phyloP scores from a whole-genome alignment of 2,888 invertebrate genomes.

The Polyommatus iphigenia region DNA sequence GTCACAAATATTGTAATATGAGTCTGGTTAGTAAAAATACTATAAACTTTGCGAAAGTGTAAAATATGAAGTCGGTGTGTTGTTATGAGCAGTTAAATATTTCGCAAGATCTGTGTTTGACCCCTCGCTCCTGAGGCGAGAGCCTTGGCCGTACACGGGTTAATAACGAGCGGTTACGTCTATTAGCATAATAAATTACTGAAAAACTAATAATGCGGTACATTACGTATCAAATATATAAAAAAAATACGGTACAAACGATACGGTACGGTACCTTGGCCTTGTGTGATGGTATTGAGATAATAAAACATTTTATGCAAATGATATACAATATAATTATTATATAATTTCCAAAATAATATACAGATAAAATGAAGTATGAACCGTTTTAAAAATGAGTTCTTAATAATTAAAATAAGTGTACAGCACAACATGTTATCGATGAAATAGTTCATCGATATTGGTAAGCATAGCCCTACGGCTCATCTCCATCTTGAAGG shows the following conservation, averaged over 20 bases:
- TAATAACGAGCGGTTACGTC: neutral
- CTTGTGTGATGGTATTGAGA: neutral
- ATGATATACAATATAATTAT: no score
- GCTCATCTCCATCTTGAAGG: constrained; percentile 3
- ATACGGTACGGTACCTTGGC: neutral
- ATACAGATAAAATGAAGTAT: no score
- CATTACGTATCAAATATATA: neutral
- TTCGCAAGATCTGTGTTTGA: constrained; percentile 12
- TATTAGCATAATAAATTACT: neutral
- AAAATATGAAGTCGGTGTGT: neutral
- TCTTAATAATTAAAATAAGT: no score
- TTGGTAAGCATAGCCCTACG: neutral
- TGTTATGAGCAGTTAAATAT: neutral
- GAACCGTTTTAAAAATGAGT: no score
- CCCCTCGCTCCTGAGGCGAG: constrained; percentile 1
- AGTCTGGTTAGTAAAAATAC: neutral
- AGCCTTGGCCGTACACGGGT: constrained; percentile 23
- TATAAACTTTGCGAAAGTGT: neutral
- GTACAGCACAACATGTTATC: neutral
- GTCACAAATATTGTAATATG: no score
- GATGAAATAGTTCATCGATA: neutral
- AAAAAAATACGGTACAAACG: neutral
- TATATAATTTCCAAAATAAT: no score
- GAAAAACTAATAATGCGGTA: neutral
- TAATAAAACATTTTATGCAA: neutral